Evolutionary conservation across 2,113 vertebrate species (phyloP).

Genomic region (Cacatua alba): DNA sequence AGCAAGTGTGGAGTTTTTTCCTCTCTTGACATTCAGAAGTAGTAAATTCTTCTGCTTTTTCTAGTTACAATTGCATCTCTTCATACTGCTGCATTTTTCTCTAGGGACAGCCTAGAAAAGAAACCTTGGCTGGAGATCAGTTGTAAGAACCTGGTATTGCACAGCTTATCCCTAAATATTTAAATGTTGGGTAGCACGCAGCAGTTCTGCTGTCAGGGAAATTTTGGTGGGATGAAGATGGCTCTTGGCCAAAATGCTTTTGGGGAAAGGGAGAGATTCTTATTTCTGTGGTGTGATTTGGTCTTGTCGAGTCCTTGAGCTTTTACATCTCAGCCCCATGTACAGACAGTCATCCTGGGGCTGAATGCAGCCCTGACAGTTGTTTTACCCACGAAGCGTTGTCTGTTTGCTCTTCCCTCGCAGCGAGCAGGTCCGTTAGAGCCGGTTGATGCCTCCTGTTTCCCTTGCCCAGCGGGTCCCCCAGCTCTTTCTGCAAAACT

Average conservation of each 20-base stretch:
- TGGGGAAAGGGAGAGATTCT: neutral
- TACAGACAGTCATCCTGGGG: neutral
- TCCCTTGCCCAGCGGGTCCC: neutral
- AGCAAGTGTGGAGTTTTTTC: neutral
- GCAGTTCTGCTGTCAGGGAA: neutral
- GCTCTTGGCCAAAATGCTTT: neutral
- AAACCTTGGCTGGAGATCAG: neutral
- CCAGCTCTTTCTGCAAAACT: neutral
- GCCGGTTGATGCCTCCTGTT: neutral
- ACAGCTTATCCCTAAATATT: neutral
- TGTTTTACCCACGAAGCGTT: neutral
- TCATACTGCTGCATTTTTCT: neutral
- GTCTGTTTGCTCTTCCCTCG: neutral
- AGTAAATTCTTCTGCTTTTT: neutral
- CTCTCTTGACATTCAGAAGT: neutral
- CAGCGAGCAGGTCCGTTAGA: fast-evolving
- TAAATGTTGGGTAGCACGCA: neutral
- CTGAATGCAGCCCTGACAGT: neutral
- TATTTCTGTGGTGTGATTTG: neutral
- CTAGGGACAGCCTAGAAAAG: neutral
- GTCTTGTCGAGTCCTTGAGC: neutral
- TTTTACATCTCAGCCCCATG: neutral
- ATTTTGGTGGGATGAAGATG: neutral
- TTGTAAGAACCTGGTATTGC: neutral
- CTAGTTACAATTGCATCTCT: neutral